Percentiles rank a stretch among this genome's conserved stretches.
Evolutionary conservation across 30 jellyfish, hydroid and myxozoan species (phyloP).

Genomic region (Hydractinia symbiolongicarpus): DNA sequence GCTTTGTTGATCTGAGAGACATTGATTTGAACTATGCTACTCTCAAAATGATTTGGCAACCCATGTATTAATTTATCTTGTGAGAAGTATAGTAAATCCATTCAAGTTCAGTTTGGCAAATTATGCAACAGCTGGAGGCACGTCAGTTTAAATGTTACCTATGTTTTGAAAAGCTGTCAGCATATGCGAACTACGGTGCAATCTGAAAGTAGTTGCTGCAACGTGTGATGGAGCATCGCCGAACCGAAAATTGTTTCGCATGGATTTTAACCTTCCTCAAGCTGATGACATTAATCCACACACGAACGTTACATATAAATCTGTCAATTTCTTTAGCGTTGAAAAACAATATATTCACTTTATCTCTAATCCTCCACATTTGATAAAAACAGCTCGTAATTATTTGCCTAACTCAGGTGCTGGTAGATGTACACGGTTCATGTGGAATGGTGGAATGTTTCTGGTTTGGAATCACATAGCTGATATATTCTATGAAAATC

Average conservation of each 20-base stretch:
- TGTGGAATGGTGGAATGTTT: slow-evolving; percentile 15
- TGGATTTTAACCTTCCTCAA: slow-evolving; percentile 4
- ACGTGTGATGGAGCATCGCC: slow-evolving; percentile 64
- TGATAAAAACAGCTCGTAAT: slow-evolving; percentile 20
- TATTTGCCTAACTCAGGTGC: slow-evolving; percentile 6
- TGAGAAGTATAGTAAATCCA: slow-evolving; percentile 52
- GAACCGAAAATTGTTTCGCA: slow-evolving; percentile 42
- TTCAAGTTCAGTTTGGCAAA: slow-evolving; percentile 42
- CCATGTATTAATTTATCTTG: slow-evolving; percentile 43
- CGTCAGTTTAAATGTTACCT: slow-evolving; percentile 29
- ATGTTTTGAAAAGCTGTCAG: slow-evolving; percentile 61
- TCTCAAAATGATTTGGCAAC: slow-evolving; percentile 37
- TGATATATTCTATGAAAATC: slow-evolving; percentile 37
- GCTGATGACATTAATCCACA: neutral
- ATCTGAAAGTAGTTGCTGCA: slow-evolving; percentile 25
- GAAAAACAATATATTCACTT: neutral
- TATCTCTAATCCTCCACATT: slow-evolving; percentile 20
- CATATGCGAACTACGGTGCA: slow-evolving; percentile 21
- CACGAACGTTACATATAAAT: neutral
- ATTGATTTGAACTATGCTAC: slow-evolving; percentile 36
- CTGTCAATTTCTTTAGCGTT: neutral
- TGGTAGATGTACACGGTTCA: slow-evolving; percentile 8
- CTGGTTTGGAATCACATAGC: slow-evolving; percentile 46
- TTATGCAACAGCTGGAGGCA: slow-evolving; percentile 45
- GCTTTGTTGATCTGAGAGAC: slow-evolving; percentile 52